phyloP scores from a whole-genome alignment of 2,113 vertebrate genomes.

The Centropus unirufus region DNA sequence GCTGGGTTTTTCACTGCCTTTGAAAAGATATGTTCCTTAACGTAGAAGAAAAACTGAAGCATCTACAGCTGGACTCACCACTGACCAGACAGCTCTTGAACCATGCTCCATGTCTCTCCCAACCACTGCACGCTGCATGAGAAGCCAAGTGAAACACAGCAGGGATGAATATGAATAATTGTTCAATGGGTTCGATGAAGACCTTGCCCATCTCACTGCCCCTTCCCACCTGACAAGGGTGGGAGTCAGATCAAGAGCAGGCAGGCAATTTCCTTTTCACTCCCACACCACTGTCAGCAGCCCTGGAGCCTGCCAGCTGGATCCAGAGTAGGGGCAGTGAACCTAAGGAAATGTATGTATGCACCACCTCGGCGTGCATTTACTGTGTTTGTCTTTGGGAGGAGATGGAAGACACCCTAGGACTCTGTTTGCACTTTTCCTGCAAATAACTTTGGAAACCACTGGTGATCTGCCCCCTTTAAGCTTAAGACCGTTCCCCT shows the following conservation, averaged over 20 bases:
- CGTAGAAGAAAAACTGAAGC: not conserved
- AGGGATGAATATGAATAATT: accelerated
- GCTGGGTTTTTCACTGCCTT: not conserved
- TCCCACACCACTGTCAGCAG: not conserved
- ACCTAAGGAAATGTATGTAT: not conserved
- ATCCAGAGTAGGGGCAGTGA: not conserved
- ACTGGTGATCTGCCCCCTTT: too few relatives aligned
- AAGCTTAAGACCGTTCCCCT: too few relatives aligned
- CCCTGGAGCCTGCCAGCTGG: not conserved
- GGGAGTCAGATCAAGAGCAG: not conserved
- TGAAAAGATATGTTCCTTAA: not conserved
- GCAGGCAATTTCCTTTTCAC: not conserved
- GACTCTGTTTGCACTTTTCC: not conserved
- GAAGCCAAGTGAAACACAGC: not conserved
- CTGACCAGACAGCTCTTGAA: not conserved
- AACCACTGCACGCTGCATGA: not conserved
- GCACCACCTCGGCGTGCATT: not conserved
- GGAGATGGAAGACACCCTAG: not conserved
- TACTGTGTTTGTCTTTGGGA: not conserved
- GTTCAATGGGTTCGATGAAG: accelerated
- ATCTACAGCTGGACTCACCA: not conserved
- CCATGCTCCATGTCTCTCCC: not conserved
- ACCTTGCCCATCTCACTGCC: not conserved
- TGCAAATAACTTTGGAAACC: not conserved
- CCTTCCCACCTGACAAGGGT: not conserved